Percentiles rank a stretch among this genome's conserved stretches.
These are phyloP conservation scores for Leucoptera coffeella DNA, from an alignment of 2,888 invertebrate genomes.

Conservation along the genomic window DNA sequence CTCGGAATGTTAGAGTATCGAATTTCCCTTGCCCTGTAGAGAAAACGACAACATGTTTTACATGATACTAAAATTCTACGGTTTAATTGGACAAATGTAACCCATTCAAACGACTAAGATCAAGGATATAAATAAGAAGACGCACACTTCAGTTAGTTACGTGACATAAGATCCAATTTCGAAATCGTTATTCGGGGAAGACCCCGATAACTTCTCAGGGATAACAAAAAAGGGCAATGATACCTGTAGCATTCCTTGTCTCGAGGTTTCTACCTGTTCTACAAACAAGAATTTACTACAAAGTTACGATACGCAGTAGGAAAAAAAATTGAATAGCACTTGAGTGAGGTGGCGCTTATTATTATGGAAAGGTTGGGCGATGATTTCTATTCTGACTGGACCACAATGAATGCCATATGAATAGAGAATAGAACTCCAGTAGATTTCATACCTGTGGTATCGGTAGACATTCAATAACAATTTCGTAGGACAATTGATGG, in stretches of 20 bases:
- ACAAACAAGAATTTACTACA: constrained; percentile 27
- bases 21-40: constrained; percentile 7
- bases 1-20: constrained; percentile 12
- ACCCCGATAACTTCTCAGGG: constrained; percentile 13
- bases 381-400: constrained; percentile 12
- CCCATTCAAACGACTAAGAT: too few species aligned
- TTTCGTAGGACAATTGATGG: too few species aligned
- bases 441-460: constrained; percentile 16
- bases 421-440: constrained; percentile 18
- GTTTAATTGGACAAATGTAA: too few species aligned
- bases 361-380: constrained; percentile 15
- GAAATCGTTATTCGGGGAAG: constrained; percentile 18
- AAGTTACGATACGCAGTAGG: constrained; percentile 20
- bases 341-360: constrained; percentile 32
- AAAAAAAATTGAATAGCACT: constrained; percentile 18
- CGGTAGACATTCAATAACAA: too few species aligned
- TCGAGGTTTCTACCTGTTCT: constrained; percentile 14
- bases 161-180: too few species aligned
- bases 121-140: too few species aligned
- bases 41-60: too few species aligned
- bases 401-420: too few species aligned
- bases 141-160: too few species aligned
- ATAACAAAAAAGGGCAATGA: constrained; percentile 13
- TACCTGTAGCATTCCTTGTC: constrained; percentile 26
- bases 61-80: too few species aligned